phyloP scores from a whole-genome alignment of 2,113 vertebrate genomes.

The Rhinoderma darwinii region DNA sequence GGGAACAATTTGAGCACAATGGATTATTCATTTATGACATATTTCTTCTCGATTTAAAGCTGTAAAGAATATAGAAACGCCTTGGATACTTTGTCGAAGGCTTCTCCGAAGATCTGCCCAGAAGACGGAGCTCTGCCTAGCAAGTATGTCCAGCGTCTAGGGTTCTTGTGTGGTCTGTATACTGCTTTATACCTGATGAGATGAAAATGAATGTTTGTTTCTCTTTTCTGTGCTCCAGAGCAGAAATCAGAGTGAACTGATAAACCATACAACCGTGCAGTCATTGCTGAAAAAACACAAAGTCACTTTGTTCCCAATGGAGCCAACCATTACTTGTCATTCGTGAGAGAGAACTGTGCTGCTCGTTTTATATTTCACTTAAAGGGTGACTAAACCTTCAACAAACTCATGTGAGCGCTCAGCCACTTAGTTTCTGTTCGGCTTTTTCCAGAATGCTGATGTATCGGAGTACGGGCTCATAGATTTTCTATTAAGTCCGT shows the following conservation, averaged over 20 bases:
- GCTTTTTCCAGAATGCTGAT: no score
- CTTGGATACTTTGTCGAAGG: conserved; percentile 91
- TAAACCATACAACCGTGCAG: background rate
- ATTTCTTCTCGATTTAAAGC: conserved; percentile 67
- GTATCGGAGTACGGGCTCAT: no score
- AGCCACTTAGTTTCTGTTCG: no score
- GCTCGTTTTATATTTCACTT: background rate
- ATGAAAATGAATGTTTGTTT: background rate
- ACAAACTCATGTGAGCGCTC: no score
- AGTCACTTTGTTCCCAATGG: background rate
- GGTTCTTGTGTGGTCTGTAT: background rate
- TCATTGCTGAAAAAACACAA: conserved; percentile 6
- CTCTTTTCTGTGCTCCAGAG: background rate
- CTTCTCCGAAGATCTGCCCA: conserved; percentile 69
- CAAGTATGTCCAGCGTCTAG: conserved; percentile 71
- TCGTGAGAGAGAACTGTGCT: background rate
- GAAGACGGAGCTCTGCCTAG: conserved; percentile 78
- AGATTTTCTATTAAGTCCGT: no score
- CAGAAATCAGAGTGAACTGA: background rate
- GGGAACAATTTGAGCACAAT: background rate
- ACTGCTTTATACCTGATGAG: background rate
- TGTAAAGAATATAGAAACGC: conserved; percentile 97
- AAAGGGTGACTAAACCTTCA: no score
- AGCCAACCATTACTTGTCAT: conserved; percentile 38
- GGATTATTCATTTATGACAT: background rate